Evolutionary conservation across 2,797 vertebrate species (phyloP).

Genomic region (Dallia pectoralis): DNA sequence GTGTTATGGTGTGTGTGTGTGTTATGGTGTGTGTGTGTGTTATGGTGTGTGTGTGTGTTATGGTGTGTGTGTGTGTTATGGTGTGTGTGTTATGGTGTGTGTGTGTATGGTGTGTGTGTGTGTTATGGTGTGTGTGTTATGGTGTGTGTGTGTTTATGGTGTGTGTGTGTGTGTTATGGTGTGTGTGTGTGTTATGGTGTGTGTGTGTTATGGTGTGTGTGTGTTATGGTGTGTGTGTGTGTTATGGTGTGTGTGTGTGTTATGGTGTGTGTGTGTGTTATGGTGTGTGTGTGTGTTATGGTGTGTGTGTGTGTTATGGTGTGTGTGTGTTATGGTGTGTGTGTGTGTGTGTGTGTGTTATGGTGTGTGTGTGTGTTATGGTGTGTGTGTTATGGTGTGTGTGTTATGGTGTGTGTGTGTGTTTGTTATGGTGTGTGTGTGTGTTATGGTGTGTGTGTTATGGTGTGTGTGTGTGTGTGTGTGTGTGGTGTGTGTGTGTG

Average conservation of each 20-base stretch:
- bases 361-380: background rate
- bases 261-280: constrained; percentile 3
- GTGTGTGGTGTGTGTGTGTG: too few relatives aligned
- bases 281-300: constrained; percentile 18
- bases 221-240: too few relatives aligned
- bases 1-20: background rate
- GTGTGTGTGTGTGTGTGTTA: constrained; percentile 7
- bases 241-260: background rate
- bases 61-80: constrained; percentile 3
- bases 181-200: constrained; percentile 14
- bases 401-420: constrained; percentile 17
- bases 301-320: too few relatives aligned
- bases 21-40: too few relatives aligned
- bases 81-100: constrained; percentile 18
- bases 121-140: too few relatives aligned
- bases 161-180: constrained; percentile 11
- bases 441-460: too few relatives aligned
- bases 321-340: constrained; percentile 1
- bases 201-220: background rate
- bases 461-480: background rate
- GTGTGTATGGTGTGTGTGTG: constrained; percentile 5
- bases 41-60: background rate
- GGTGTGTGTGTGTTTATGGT: background rate
- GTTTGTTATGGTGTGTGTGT: constrained; percentile 1
- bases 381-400: constrained; percentile 8